Evolutionary conservation across 1,140 invertebrate species (phyloP), one percentile per base, ranked within the genome.

Genomic region (Leptinotarsa defecta): DNA sequence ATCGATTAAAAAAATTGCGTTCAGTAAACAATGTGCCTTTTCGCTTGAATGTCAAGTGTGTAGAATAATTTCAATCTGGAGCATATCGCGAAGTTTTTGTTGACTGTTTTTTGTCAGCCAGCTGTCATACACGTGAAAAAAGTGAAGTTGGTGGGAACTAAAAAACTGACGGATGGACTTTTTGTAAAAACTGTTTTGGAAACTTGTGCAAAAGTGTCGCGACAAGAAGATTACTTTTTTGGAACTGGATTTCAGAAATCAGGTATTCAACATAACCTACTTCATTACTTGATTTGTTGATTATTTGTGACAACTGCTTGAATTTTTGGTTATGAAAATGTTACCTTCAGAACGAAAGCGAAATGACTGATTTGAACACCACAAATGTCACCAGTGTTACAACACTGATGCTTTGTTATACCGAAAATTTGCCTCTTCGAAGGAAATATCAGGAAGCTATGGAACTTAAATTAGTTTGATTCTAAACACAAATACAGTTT

Each of bases 1-100:
- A 82, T 82, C 81, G 76, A 82, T 82, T 71, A 75, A 77, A 80
- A 76, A 77, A 74, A 68, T 74, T 72, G 70, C 78, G 78, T 75
- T 75, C 34, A n/a, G 48, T 13, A 52, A 61, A 74, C 48, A 13
- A 67, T 70, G 73, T 73, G 75, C 71, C 61, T 24, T 67, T 57
- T 17, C 8, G 22, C 24, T 24, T 43, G 57, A 24, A 24, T 62
- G 34, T 20, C 19, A 22, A 20, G 68, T 65, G 67, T 76, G 13
- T 8, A 15, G 70, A 62, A 34, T 13, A 43, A 5, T 69, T 52
- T n/a, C 19, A 70, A 57, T 49, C 52, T 34, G 15, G 52, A 57
- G 52, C 52, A 8, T 57, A 57, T 15, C 52, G 52, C 52, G 13
- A 57, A 57, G 15, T 17, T 17, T 17, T 8, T 19, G 6, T 57